Evolutionary conservation across 2,888 invertebrate genomes (phyloP).

Genomic region (Nemoura dubitans): DNA sequence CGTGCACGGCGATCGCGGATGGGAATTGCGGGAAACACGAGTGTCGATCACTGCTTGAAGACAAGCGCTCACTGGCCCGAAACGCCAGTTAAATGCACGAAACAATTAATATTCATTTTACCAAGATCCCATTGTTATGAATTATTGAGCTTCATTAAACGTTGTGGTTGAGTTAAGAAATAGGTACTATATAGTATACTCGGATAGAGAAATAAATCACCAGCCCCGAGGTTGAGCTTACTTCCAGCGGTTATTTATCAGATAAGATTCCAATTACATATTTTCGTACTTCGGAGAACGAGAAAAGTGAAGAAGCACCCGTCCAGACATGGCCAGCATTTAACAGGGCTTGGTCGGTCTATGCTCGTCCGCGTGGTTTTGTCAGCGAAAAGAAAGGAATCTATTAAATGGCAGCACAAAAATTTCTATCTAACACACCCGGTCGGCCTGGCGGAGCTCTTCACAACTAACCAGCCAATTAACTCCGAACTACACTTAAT

Average conservation of each 20-base stretch:
- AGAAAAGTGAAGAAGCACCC: background rate
- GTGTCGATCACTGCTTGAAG: background rate
- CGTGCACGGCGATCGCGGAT: too few species aligned
- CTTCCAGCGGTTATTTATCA: background rate
- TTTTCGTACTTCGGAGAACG: background rate
- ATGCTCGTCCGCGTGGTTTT: background rate
- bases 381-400: background rate
- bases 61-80: background rate
- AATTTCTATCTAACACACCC: background rate
- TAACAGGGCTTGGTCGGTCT: background rate
- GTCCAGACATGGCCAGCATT: background rate
- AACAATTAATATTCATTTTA: background rate
- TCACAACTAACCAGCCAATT: constrained; percentile 30
- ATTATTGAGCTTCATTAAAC: background rate
- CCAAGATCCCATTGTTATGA: background rate
- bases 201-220: background rate
- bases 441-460: background rate
- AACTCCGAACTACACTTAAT: constrained; percentile 18
- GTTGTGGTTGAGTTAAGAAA: background rate
- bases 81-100: background rate
- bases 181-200: background rate
- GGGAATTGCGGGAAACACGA: too few species aligned
- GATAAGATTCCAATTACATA: constrained; percentile 1
- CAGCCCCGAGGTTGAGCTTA: background rate
- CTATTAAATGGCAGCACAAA: background rate